Evolutionary conservation across 2,113 vertebrate species (phyloP).

Genomic region (Vicugna pacos): DNA sequence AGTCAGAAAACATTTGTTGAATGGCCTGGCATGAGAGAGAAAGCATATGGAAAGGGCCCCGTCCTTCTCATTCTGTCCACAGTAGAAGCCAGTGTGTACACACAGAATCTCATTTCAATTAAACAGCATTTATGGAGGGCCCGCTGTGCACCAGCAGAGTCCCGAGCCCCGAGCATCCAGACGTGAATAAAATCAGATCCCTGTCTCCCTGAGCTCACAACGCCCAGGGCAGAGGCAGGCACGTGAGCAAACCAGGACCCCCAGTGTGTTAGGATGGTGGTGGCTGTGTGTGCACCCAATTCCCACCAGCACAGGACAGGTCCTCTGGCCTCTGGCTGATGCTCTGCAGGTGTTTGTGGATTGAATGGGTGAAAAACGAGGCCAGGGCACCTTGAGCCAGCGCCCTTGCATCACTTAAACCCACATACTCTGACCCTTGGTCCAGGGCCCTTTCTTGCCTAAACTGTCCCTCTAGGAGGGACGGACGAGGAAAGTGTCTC

Average conservation of each 20-base stretch:
- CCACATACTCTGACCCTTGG: background rate
- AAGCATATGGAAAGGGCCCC: background rate
- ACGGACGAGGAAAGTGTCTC: background rate
- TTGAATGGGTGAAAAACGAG: background rate
- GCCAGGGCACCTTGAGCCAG: background rate
- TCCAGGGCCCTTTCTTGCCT: background rate
- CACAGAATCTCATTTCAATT: constrained; percentile 23
- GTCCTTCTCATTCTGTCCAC: background rate
- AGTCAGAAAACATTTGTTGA: background rate
- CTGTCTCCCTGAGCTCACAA: background rate
- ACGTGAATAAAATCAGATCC: background rate
- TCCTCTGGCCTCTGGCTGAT: background rate
- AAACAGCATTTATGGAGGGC: background rate
- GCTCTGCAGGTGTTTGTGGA: background rate
- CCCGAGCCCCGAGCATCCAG: background rate
- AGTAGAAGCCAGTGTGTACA: background rate
- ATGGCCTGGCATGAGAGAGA: background rate
- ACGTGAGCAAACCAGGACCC: background rate
- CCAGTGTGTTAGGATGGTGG: background rate
- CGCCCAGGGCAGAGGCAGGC: background rate
- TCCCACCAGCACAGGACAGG: background rate
- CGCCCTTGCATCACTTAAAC: background rate
- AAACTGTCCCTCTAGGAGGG: background rate
- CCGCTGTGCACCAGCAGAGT: background rate
- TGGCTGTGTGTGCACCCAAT: background rate